Base-by-base conservation (phyloP, 2,797 vertebrate species). In the Ispidina lecontei region DNA sequence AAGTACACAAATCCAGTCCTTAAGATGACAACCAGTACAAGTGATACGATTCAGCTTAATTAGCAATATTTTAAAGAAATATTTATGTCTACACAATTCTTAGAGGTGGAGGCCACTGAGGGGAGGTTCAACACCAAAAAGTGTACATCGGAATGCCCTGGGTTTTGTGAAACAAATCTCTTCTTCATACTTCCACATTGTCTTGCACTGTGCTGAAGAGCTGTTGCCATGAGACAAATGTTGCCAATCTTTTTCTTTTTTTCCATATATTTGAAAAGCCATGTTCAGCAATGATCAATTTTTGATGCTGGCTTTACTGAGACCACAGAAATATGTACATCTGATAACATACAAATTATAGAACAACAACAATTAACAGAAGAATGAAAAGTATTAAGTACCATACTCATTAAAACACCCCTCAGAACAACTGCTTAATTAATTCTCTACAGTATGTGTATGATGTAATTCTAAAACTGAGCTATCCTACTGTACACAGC, bases 1-100 rank as follows among this genome's bases (percentile, higher is more conserved):
- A 75, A 17, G 3, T 12, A 44, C 3, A 2, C 16, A 51, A 39
- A 69, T 19, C 7, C 68, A 73, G 69, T 71, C 67, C 49, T 92
- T 80, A 86, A 94, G 11, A 49, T 93, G 84, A 78, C 87, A n/a
- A 70, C 55, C 55, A 60, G 54, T 33, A 10, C 26, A 69, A 95
- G 85, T n/a, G 19, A 85, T 52, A 85, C 26, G 35, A 93, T 81
- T 85, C 86, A 90, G 51, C 16, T 56, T 67, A 62, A 39, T 68
- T 51, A 63, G 25, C 58, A 88, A 76, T 23, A 64, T 58, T 84
- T 94, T 37, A 37, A 46, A 64, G 76, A 93, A 95, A 91, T 39
- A 83, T 6, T 70, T 4, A 4, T 3, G 0, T 33, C 52, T 33
- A n/a, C 6, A 10, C 14, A 54, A 7, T 12, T 41, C 77, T 44